These are phyloP conservation scores for Coilia nasus DNA, from an alignment of 2,797 vertebrate genomes.

Conservation along the genomic window DNA sequence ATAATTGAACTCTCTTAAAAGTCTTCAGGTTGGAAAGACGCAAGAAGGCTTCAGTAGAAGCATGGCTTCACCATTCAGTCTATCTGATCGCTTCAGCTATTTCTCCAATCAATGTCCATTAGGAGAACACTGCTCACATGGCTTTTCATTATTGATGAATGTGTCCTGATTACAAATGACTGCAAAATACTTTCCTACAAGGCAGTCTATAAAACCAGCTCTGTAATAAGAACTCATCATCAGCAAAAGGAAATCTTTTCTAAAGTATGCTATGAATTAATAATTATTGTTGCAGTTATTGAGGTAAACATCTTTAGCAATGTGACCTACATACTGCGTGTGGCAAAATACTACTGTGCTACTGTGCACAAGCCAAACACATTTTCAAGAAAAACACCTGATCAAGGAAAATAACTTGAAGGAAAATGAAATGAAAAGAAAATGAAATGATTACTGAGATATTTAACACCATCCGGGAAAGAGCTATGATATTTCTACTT, in stretches of 20 bases:
- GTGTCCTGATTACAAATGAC: neutral
- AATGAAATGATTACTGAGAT: neutral
- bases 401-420: no score
- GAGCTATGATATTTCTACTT: neutral
- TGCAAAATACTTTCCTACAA: neutral
- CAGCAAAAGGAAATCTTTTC: neutral
- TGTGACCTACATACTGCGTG: neutral
- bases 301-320: slow-evolving; percentile 13
- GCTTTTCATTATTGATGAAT: neutral
- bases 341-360: neutral
- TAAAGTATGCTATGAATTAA: slow-evolving; percentile 7
- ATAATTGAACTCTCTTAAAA: no score
- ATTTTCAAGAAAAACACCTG: neutral
- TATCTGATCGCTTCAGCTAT: neutral
- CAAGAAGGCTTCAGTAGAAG: neutral
- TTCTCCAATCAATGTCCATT: neutral
- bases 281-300: neutral
- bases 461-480: neutral
- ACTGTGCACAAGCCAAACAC: neutral
- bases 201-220: neutral
- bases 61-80: neutral
- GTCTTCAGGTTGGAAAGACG: no score
- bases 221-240: neutral
- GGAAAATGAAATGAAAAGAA: neutral
- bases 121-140: neutral